Percentiles rank a stretch among this genome's conserved stretches.
These are phyloP conservation scores for Tipula unca DNA, from an alignment of 2,888 invertebrate species.

Conservation along the genomic window DNA sequence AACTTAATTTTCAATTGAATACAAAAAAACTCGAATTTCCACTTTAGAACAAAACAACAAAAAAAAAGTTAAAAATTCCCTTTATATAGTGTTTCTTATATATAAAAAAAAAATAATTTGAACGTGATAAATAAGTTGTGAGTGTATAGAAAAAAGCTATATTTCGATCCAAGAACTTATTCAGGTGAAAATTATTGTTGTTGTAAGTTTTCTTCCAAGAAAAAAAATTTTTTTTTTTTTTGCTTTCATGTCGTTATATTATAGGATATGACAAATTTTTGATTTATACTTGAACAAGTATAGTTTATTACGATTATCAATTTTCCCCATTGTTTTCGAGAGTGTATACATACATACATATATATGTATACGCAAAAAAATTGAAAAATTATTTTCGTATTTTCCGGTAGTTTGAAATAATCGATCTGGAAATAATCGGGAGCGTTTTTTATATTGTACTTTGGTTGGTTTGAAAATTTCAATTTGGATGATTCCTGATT, in stretches of 20 bases:
- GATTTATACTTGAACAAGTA: not conserved
- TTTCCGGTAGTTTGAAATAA: constrained; percentile 14
- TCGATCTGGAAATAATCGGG: not conserved
- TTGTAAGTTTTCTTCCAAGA: not conserved
- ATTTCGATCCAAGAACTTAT: not conserved
- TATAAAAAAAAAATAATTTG: not conserved
- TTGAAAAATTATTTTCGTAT: not conserved
- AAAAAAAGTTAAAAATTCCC: not conserved
- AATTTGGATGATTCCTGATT: not conserved
- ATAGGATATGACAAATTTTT: constrained; percentile 1
- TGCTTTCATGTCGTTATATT: not conserved
- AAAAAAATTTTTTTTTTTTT: not conserved
- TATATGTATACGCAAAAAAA: not conserved
- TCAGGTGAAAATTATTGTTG: not conserved
- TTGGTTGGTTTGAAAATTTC: not conserved
- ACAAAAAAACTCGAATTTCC: not conserved
- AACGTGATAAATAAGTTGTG: not conserved
- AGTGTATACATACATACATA: not conserved
- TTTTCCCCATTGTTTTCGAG: not conserved
- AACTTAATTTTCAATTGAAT: not conserved
- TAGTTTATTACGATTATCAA: constrained; percentile 8
- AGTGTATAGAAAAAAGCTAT: not conserved
- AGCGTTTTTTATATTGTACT: not conserved
- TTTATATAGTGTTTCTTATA: not conserved
- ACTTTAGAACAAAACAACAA: not conserved